Conservation (phyloP, 2,888 invertebrate genomes). For the Limnephilus marmoratus region DNA sequence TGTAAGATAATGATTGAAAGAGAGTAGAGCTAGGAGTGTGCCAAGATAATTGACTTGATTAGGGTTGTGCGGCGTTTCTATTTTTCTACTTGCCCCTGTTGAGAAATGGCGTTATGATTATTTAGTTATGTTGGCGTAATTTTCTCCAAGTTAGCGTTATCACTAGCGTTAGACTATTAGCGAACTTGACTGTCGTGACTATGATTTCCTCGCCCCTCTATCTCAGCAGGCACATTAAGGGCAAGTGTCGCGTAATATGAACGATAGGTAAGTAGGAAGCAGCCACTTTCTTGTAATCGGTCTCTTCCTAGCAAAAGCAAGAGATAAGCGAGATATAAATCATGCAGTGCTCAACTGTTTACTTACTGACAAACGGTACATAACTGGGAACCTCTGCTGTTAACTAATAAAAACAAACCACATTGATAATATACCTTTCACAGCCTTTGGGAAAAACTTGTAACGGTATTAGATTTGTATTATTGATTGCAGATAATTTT, state of each 20-base stretch:
- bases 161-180: background rate
- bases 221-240: conserved; percentile 13
- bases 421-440: background rate
- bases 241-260: conserved; percentile 19
- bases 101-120: background rate
- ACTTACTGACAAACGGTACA: background rate
- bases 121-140: background rate
- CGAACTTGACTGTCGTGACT: background rate
- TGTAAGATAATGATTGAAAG: background rate
- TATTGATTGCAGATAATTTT: no score
- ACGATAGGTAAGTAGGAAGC: conserved; percentile 32
- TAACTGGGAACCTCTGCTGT: background rate
- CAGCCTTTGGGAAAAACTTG: background rate
- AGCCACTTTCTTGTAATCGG: conserved; percentile 37
- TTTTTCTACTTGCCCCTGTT: no score
- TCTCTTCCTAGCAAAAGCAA: conserved; percentile 28
- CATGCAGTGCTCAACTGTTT: background rate
- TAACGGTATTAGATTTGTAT: background rate
- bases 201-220: background rate
- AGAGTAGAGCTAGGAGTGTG: background rate
- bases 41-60: background rate
- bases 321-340: conserved; percentile 29
- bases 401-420: background rate
- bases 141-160: background rate
- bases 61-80: no score